phyloP scores from a whole-genome alignment of 2,797 vertebrate genomes.

The Pelodytes ibericus region DNA sequence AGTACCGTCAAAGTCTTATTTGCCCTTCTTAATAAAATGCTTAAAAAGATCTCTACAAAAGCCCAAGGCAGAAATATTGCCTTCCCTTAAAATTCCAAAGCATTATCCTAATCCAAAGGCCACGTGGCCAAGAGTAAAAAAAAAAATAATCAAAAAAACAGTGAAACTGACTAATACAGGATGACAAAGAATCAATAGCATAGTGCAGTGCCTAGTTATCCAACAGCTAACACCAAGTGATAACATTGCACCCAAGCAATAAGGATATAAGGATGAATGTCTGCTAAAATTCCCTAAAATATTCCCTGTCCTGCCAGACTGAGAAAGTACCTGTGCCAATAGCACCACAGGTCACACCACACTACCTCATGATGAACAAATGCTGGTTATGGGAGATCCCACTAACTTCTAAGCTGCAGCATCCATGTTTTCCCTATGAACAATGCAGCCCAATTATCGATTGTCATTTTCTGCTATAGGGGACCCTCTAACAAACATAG shows the following conservation, averaged over 20 bases:
- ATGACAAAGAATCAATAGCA: constrained; percentile 71
- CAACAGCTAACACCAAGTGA: constrained; percentile 62
- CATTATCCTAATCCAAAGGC: constrained; percentile 65
- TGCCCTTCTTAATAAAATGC: constrained; percentile 49
- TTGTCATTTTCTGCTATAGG: too few species aligned
- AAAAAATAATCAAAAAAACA: constrained; percentile 66
- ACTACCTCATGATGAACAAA: too few species aligned
- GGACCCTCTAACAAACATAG: too few species aligned
- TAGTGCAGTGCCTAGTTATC: constrained; percentile 59
- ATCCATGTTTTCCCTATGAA: too few species aligned
- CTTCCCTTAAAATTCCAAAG: constrained; percentile 55
- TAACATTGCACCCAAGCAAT: constrained; percentile 57
- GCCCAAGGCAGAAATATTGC: constrained; percentile 58
- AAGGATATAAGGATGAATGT: background rate
- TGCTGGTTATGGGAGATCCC: too few species aligned
- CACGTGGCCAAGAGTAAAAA: constrained; percentile 68
- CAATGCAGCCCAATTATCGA: too few species aligned
- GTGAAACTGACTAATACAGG: constrained; percentile 67
- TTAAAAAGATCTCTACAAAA: constrained; percentile 53
- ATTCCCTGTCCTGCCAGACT: too few species aligned
- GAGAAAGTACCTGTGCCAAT: too few species aligned
- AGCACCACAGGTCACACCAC: too few species aligned
- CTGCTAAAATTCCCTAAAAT: too few species aligned
- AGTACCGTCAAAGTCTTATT: too few species aligned
- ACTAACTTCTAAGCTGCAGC: too few species aligned